A percentile compares a stretch with the other conserved stretches of the same genome.
These are phyloP conservation scores for Fregata magnificens DNA, from an alignment of 2,113 vertebrate genomes.

Conservation along the genomic window DNA sequence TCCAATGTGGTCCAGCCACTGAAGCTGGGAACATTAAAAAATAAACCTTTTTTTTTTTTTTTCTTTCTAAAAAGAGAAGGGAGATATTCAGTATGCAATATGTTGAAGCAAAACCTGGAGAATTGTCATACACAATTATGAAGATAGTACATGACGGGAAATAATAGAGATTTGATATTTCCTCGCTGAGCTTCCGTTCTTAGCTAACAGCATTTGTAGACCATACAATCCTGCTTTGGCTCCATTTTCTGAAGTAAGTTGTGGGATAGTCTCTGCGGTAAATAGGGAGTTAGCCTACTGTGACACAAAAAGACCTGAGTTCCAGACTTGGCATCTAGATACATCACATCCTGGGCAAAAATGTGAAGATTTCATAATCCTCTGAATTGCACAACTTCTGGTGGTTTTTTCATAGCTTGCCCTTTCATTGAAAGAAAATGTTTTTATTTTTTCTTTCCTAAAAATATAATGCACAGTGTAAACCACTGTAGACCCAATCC, in stretches of 20 bases:
- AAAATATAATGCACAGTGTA: not conserved
- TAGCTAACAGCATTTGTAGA: not conserved
- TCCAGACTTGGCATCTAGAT: conserved; percentile 22
- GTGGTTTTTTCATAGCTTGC: not conserved
- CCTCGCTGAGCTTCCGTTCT: not conserved
- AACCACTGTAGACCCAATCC: not conserved
- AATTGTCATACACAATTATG: not conserved
- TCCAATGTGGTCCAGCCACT: not conserved
- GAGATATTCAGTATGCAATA: not conserved
- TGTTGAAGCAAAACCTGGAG: not conserved
- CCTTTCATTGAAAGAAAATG: conserved; percentile 42
- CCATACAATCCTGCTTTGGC: not conserved
- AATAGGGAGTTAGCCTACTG: not conserved
- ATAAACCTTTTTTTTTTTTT: not conserved
- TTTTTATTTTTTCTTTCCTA: conserved; percentile 16
- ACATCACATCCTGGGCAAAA: not conserved
- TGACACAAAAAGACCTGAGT: not conserved
- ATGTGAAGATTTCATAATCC: conserved; percentile 42
- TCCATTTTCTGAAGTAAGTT: not conserved
- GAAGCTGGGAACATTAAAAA: not conserved
- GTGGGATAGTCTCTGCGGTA: not conserved
- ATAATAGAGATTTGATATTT: not conserved
- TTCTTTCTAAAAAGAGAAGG: not conserved
- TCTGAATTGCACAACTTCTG: conserved; percentile 16
- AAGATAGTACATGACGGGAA: not conserved